Evolutionary conservation across 2,888 invertebrate species (phyloP).

Genomic region (Drosophila cognata): DNA sequence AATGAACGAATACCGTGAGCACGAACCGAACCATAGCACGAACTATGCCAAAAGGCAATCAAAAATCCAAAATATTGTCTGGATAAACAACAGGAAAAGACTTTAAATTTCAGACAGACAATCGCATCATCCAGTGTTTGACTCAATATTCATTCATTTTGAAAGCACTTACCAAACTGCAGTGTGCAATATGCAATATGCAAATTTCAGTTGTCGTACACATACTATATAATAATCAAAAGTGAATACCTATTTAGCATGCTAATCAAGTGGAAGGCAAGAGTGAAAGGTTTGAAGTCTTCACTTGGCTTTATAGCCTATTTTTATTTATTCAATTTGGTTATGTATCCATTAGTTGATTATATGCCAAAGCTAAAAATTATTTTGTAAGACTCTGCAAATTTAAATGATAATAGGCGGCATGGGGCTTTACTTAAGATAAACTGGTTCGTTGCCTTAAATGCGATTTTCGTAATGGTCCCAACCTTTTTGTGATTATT

Average conservation of each 20-base stretch:
- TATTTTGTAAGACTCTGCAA: slow-evolving; percentile 56
- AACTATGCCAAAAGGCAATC: slow-evolving; percentile 53
- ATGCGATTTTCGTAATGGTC: slow-evolving; percentile 50
- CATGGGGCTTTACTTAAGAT: slow-evolving; percentile 34
- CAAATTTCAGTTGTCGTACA: slow-evolving; percentile 41
- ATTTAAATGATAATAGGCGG: slow-evolving; percentile 66
- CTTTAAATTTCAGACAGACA: slow-evolving; percentile 16
- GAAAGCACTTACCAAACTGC: slow-evolving; percentile 45
- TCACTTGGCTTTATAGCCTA: slow-evolving; percentile 39
- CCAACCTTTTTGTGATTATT: slow-evolving; percentile 35
- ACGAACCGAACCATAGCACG: slow-evolving; percentile 56
- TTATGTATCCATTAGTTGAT: slow-evolving; percentile 49
- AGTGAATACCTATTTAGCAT: slow-evolving; percentile 64
- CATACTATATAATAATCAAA: slow-evolving; percentile 34
- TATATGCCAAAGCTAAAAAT: slow-evolving; percentile 35
- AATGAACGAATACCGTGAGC: slow-evolving; percentile 53
- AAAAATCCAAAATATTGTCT: slow-evolving; percentile 28
- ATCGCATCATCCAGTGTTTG: slow-evolving; percentile 34
- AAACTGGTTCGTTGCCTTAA: slow-evolving; percentile 25
- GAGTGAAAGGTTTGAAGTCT: slow-evolving; percentile 62
- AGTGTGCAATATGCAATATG: slow-evolving; percentile 69
- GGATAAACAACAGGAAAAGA: slow-evolving; percentile 21
- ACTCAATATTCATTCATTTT: slow-evolving; percentile 43
- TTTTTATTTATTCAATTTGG: slow-evolving; percentile 49
- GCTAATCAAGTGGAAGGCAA: slow-evolving; percentile 51